Evolutionary conservation across 53 echinoderm and acorn worm species (phyloP).

Genomic region (Arbacia lixula): DNA sequence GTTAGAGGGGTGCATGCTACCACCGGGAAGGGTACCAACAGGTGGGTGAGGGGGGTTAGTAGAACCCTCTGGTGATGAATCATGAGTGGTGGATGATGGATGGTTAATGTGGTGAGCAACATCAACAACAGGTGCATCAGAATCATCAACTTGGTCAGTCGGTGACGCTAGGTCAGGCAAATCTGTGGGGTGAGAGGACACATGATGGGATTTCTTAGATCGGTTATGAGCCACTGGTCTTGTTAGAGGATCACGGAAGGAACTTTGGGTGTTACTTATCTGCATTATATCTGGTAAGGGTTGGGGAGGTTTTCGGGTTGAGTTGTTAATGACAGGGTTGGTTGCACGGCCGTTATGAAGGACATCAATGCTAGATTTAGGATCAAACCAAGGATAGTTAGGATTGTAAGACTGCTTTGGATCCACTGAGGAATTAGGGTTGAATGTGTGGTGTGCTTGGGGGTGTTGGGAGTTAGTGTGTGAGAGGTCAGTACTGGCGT

Average conservation of each 20-base stretch:
- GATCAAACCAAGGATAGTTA: too few species aligned
- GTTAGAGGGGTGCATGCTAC: neutral
- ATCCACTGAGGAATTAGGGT: neutral
- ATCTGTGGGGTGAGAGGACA: conserved; percentile 16
- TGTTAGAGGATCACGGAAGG: too few species aligned
- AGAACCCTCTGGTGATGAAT: neutral
- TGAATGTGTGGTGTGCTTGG: neutral
- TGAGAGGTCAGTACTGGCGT: neutral
- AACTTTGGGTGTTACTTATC: too few species aligned
- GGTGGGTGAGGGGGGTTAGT: conserved; percentile 1
- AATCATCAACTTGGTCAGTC: conserved; percentile 16
- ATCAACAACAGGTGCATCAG: conserved; percentile 8
- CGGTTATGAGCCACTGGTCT: neutral
- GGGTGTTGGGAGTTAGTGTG: neutral
- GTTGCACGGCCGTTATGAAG: too few species aligned
- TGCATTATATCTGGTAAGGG: too few species aligned
- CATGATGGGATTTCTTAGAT: conserved; percentile 18
- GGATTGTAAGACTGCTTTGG: neutral
- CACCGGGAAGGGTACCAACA: neutral
- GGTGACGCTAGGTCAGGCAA: conserved; percentile 38
- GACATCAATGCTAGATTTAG: too few species aligned
- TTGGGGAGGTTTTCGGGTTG: too few species aligned
- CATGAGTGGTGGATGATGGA: conserved; percentile 53
- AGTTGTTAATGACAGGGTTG: too few species aligned
- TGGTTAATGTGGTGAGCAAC: conserved; percentile 38